A percentile compares a stretch with the other conserved stretches of the same genome.
Evolutionary conservation across 2,797 vertebrate genomes (phyloP).

Genomic region (Pteropus rufus): DNA sequence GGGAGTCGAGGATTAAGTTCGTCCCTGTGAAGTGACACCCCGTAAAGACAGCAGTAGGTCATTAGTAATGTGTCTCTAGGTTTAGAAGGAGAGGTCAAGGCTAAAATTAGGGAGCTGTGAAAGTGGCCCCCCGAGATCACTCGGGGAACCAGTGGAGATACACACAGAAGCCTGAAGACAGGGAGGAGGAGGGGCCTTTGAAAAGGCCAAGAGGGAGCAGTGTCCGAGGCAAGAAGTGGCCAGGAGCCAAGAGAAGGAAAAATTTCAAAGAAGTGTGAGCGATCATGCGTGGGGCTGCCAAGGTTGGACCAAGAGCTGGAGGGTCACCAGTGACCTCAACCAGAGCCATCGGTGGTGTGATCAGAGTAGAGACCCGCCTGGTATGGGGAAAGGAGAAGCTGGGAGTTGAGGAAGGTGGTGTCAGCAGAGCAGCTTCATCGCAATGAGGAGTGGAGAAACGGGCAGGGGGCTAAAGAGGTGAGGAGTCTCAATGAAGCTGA

Average conservation of each 20-base stretch:
- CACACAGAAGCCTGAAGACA: no score
- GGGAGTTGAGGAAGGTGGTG: no score
- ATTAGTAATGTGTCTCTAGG: rapidly evolving
- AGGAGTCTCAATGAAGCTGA: rapidly evolving
- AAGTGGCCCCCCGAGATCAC: not conserved
- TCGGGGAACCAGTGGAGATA: not conserved
- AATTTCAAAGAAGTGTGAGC: not conserved
- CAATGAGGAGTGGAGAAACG: rapidly evolving
- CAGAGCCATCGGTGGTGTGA: not conserved
- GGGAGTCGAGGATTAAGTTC: not conserved
- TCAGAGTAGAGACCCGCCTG: no score
- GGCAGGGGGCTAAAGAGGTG: rapidly evolving
- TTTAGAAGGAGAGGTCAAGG: not conserved
- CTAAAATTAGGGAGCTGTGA: not conserved
- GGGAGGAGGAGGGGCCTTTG: not conserved
- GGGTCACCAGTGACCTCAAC: rapidly evolving
- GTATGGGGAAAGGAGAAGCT: not conserved
- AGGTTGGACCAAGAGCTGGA: rapidly evolving
- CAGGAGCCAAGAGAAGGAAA: not conserved
- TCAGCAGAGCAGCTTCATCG: rapidly evolving
- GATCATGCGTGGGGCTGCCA: not conserved
- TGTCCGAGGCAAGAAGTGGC: rapidly evolving
- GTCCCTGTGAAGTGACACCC: not conserved
- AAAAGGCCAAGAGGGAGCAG: not conserved
- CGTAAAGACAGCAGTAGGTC: rapidly evolving